Conservation (phyloP, 2,113 vertebrate species). For the Cyphomyrus plagiostoma region DNA sequence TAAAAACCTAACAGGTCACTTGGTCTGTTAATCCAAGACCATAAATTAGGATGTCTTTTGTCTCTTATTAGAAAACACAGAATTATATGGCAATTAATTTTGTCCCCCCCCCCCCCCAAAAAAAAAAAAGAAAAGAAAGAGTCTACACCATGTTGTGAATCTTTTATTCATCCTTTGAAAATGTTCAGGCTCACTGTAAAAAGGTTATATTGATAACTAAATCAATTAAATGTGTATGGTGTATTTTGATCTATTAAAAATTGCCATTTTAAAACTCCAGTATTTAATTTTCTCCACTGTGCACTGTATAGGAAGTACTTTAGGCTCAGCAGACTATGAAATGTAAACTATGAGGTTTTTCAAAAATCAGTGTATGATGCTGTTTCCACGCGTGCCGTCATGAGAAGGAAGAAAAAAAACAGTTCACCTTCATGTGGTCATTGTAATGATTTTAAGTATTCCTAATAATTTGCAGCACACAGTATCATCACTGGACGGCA, state of each 20-base stretch:
- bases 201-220: background rate
- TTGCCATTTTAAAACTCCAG: background rate
- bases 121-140: background rate
- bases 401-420: slow-evolving; percentile 34
- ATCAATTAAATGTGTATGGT: background rate
- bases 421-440: slow-evolving; percentile 5
- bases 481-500: background rate
- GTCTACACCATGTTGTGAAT: background rate
- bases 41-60: background rate
- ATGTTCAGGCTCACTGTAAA: background rate
- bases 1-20: background rate
- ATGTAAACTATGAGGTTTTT: background rate
- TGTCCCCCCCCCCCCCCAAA: background rate
- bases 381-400: slow-evolving; percentile 1
- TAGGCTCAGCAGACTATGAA: background rate
- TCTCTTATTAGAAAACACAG: background rate
- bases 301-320: background rate
- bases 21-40: background rate
- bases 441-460: background rate
- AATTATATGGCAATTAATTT: background rate
- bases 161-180: background rate
- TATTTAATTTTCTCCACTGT: background rate
- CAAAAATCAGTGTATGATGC: background rate
- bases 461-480: background rate
- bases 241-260: background rate